A percentile compares a stretch with the other conserved stretches of the same genome.
These are phyloP conservation scores for Premnoplex brunnescens DNA, from an alignment of 2,797 vertebrate genomes.

Conservation along the genomic window DNA sequence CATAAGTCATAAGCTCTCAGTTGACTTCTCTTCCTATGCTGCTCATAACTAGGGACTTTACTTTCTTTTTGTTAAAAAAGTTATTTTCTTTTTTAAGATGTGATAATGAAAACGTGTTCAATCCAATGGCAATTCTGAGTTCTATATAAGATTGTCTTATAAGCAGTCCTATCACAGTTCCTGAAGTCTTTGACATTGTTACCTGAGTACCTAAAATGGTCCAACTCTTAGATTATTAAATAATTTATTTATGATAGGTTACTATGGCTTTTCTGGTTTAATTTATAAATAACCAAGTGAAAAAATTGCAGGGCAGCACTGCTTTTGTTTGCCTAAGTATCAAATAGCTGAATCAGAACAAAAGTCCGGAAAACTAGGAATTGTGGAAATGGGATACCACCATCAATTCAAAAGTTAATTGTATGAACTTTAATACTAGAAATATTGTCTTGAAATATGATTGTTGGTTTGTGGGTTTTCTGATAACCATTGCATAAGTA, in stretches of 20 bases:
- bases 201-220: neutral
- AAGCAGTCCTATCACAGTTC: neutral
- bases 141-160: neutral
- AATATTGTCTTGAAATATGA: neutral
- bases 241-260: neutral
- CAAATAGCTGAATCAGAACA: neutral
- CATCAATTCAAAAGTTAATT: neutral
- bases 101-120: neutral
- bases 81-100: neutral
- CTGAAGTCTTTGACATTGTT: neutral
- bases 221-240: neutral
- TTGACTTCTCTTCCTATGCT: neutral
- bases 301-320: neutral
- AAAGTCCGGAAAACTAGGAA: neutral
- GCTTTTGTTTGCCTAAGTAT: neutral
- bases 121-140: neutral
- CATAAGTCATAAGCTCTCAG: neutral
- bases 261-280: neutral
- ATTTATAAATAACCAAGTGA: neutral
- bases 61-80: neutral
- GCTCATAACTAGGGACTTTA: neutral
- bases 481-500: neutral
- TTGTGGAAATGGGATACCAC: neutral
- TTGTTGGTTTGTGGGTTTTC: neutral
- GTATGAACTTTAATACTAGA: neutral